A percentile compares a stretch with the other conserved stretches of the same genome.
Evolutionary conservation across 2,888 invertebrate genomes (phyloP).

Genomic region (Gandaritis pyraliata): DNA sequence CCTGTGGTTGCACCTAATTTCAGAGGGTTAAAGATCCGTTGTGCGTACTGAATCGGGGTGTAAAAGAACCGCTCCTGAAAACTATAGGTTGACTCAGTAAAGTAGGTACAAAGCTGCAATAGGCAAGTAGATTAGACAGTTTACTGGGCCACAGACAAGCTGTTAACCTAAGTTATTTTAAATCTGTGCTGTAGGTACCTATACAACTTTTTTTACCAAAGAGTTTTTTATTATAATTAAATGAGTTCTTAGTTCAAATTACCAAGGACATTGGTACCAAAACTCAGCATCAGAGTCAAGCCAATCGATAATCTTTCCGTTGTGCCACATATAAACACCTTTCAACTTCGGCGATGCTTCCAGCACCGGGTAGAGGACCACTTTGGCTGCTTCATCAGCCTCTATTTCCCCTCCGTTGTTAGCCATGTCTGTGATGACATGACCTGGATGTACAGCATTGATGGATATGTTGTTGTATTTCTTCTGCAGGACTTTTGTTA

Average conservation of each 20-base stretch:
- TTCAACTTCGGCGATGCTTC: constrained; percentile 85
- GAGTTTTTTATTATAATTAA: no score
- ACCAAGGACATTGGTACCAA: constrained; percentile 63
- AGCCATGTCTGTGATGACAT: constrained; percentile 71
- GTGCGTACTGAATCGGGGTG: no score
- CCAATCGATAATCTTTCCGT: constrained; percentile 86
- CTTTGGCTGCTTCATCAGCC: constrained; percentile 83
- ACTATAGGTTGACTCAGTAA: no score
- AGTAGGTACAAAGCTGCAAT: no score
- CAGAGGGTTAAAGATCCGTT: no score
- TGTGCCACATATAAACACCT: constrained; percentile 87
- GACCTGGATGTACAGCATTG: constrained; percentile 73
- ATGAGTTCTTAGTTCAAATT: constrained; percentile 2
- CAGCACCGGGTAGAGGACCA: constrained; percentile 86
- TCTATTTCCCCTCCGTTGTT: constrained; percentile 83
- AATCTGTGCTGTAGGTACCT: no score
- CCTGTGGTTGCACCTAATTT: no score
- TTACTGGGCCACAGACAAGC: no score
- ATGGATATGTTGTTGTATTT: constrained; percentile 72
- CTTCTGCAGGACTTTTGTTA: constrained; percentile 69
- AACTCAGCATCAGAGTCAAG: constrained; percentile 67
- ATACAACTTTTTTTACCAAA: no score
- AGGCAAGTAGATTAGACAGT: no score
- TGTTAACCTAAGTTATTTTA: no score
- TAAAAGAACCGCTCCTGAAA: no score